Evolutionary conservation across 1,140 invertebrate genomes (phyloP), one percentile per base, ranked within the genome.

Genomic region (Andricus grossulariae): DNA sequence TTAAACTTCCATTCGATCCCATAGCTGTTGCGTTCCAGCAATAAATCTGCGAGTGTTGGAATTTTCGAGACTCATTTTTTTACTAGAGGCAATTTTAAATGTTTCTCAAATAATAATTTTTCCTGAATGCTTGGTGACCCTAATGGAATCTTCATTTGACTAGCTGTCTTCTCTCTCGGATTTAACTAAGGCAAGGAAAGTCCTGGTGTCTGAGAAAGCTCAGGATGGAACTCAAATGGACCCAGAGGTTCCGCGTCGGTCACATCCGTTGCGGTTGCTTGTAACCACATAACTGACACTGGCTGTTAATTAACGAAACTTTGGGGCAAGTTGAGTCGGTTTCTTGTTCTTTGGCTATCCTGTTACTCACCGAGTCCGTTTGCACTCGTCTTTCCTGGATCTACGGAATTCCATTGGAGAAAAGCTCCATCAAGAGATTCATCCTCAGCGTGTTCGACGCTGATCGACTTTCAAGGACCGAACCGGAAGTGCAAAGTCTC

Each of bases 291-390:
- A 60, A 71, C 82, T 71, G 82, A 76, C 76, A 73, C 78, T 77
- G 80, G 32, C 78, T 78, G 78, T 83, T 83, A 83, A 83, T 83
- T 83, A 83, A 81, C 76, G 70, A 80, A 81, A 83, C 82, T 81
- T 45, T 72, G 74, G 75, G 71, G 77, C 80, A 79, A 82, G 80
- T 80, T 75, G 80, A 73, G 78, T 80, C 57, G 78, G 57, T 77
- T 71, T 66, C 13, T 54, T 54, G 73, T 74, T 81, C 80, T 75
- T 72, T 72, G 73, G 50, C 76, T 76, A 80, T 80, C 78, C 78
- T 77, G 77, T 75, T 78, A 77, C 76, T 72, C 57, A 12, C 72
- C 51, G 50, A 25, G n/a, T 75, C 71, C 52, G 75, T 75, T 73
- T 73, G 66, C 80, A 25, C 71, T 76, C 25, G 39, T 80, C 71